Percentiles rank a stretch among this genome's conserved stretches.
These are phyloP conservation scores for Ammodytes marinus DNA, from an alignment of 2,113 vertebrate species.

Conservation along the genomic window DNA sequence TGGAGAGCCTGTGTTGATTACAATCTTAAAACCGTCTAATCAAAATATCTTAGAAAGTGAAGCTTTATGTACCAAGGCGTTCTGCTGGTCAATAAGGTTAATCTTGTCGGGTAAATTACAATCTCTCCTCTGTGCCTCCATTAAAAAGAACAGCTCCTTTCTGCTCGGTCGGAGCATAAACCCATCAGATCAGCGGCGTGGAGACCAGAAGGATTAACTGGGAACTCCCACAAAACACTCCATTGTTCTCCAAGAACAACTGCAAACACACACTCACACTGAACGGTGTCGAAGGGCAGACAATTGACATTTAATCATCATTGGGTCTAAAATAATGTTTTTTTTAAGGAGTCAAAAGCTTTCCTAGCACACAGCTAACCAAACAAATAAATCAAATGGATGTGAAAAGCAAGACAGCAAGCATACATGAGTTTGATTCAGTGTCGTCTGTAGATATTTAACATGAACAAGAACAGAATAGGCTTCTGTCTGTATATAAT, in stretches of 20 bases:
- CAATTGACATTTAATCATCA: background rate
- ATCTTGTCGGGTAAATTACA: conserved; percentile 49
- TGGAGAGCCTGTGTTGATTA: background rate
- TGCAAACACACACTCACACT: conserved; percentile 25
- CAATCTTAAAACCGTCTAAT: background rate
- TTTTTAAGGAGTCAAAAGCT: background rate
- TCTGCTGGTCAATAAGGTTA: conserved; percentile 22
- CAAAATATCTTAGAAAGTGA: background rate
- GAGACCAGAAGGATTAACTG: conserved; percentile 70
- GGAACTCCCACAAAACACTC: conserved; percentile 57
- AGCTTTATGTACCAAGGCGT: background rate
- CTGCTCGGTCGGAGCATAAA: conserved; percentile 53
- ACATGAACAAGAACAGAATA: background rate
- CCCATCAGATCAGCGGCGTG: conserved; percentile 64
- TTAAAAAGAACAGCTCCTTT: conserved; percentile 61
- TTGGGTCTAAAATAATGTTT: background rate
- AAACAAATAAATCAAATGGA: background rate
- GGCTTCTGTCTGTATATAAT: background rate
- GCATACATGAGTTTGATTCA: background rate
- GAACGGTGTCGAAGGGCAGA: conserved; percentile 18
- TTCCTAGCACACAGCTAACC: background rate
- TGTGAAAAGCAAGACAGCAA: background rate
- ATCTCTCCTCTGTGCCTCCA: conserved; percentile 54
- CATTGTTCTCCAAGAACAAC: conserved; percentile 64
- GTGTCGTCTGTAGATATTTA: background rate